Percentiles rank a stretch among this genome's conserved stretches.
phyloP scores from a whole-genome alignment of 2,113 vertebrate species.

The Serilophus lunatus region DNA sequence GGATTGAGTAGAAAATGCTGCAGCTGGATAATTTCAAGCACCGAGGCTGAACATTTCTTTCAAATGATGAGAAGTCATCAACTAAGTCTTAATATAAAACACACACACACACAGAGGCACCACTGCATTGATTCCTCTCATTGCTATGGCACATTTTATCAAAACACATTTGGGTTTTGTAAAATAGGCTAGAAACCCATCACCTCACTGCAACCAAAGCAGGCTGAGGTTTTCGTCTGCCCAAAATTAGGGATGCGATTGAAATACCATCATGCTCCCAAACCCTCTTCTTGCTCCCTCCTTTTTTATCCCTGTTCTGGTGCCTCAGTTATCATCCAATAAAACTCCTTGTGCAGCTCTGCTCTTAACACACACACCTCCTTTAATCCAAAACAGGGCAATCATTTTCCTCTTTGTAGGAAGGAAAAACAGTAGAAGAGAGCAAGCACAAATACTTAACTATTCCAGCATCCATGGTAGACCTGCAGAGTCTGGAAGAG shows the following conservation, averaged over 20 bases:
- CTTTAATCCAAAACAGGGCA: neutral
- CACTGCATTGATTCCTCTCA: neutral
- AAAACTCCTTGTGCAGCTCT: neutral
- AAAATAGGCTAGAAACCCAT: neutral
- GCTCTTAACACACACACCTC: neutral
- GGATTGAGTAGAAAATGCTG: conserved; percentile 56
- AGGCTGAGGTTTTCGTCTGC: neutral
- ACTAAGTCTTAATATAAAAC: conserved; percentile 53
- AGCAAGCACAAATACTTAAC: neutral
- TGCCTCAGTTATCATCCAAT: neutral
- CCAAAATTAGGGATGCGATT: neutral
- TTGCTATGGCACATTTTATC: neutral
- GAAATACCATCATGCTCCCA: neutral
- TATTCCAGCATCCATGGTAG: neutral
- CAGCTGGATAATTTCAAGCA: conserved; percentile 62
- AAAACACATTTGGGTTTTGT: neutral
- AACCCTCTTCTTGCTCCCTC: neutral
- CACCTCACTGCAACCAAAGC: neutral
- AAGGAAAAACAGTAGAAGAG: neutral
- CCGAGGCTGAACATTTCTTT: conserved; percentile 59
- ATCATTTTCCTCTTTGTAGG: neutral
- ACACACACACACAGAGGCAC: neutral
- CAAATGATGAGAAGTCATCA: conserved; percentile 59
- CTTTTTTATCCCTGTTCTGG: neutral
- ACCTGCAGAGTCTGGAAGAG: neutral